Evolutionary conservation across 2,888 invertebrate species (phyloP), one percentile per base, ranked within the genome.

Genomic region (Drosophila flavopinicola): DNA sequence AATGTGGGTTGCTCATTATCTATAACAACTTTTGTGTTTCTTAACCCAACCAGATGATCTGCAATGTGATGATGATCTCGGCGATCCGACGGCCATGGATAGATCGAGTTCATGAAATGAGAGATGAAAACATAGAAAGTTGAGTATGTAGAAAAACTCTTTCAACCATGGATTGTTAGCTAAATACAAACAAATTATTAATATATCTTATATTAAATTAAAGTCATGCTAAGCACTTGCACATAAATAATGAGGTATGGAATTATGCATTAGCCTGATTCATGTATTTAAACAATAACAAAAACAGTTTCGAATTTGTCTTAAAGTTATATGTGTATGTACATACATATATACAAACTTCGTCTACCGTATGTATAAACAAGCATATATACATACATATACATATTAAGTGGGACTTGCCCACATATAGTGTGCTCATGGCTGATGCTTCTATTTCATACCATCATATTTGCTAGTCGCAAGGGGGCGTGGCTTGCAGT

Each of bases 401-500:
- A 20, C 38, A 38, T 29, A 44, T 45, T 41, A 29, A 15, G 15
- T 23, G n/a, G 11, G 10, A 11, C 13, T 33, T 33, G 13, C 25
- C 29, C 10, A 49, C 10, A 59, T 44, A 37, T 42, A 58, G 42
- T 58, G 20, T 37, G n/a, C 35, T 58, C 59, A 44, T 30, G 35
- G 35, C 20, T 59, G 17, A 20, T 37, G 35, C 24, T 59, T 58
- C 44, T 58, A 44, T 58, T 58, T 59, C 58, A 58, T 58, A 44
- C 59, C 29, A 24, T 44, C 57, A 37, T 44, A n/a, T 17, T 30
- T 58, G 37, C 7, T 6, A 35, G 44, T 37, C 37, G 29, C 27
- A 23, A 24, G 11, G 10, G 23, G 58, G 58, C 58, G 58, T 59
- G 3, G 6, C 59, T 37, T 13, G 9, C 3, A 24, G 5, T 24